Percentiles rank a stretch among this genome's conserved stretches.
Evolutionary conservation across 2,113 vertebrate genomes (phyloP).

Genomic region (Capreolus pygargus): DNA sequence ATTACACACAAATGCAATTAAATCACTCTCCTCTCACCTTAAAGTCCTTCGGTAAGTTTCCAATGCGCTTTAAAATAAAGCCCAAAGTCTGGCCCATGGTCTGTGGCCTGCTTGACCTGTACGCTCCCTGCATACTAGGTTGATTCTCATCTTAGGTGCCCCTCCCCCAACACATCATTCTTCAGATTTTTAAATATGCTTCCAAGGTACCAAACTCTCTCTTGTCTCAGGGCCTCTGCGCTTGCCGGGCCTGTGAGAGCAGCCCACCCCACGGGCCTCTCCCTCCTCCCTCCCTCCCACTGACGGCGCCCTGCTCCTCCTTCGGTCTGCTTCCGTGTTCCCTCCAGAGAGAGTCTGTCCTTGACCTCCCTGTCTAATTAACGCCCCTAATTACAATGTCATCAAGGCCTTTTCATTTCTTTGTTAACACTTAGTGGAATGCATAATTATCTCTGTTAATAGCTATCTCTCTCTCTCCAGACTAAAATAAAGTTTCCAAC

Average conservation of each 20-base stretch:
- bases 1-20: neutral
- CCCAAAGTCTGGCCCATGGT: neutral
- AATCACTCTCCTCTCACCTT: neutral
- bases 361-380: neutral
- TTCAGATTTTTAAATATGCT: neutral
- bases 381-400: neutral
- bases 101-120: neutral
- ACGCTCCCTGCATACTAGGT: neutral
- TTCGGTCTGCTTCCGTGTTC: neutral
- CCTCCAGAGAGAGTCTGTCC: neutral
- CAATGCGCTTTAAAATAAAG: neutral
- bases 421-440: constrained; percentile 4
- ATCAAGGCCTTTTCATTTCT: neutral
- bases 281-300: neutral
- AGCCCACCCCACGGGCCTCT: neutral
- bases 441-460: neutral
- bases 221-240: neutral
- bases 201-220: neutral
- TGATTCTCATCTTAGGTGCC: neutral
- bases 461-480: neutral
- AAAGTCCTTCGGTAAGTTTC: neutral
- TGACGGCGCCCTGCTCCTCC: neutral
- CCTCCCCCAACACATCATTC: neutral
- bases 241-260: neutral
- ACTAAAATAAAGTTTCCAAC: neutral